Evolutionary conservation across 2,888 invertebrate genomes (phyloP), one percentile per base, ranked within the genome.

Genomic region (Campoletis raptor): DNA sequence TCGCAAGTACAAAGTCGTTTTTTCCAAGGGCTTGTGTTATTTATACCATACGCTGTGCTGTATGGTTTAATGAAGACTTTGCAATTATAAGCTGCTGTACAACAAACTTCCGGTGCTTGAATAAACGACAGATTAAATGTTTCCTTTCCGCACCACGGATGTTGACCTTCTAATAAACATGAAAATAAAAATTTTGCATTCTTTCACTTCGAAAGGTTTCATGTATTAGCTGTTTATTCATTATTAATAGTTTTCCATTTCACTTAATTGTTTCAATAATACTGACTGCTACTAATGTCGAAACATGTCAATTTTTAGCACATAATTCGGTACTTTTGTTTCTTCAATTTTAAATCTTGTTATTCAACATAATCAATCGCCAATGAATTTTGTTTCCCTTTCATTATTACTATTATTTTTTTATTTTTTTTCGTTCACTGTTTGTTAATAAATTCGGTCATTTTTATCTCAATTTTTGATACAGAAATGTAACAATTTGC

Each of bases 71-170:
- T 36, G 37, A n/a, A n/a, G 24, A 72, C 37, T 36, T 52, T n/a
- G 30, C 72, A 72, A 6, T 18, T 8, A n/a, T 72, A 52, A 48
- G n/a, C 0, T 4, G 36, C 37, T 10, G 30, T 12, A 36, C 72
- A 72, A 52, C 72, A 72, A n/a, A n/a, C 10, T 48, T n/a, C 52
- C 10, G 72, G 72, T n/a, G 72, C n/a, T n/a, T n/a, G n/a, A 9
- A 52, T 36, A n/a, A 36, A 72, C n/a, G 10, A 5, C 12, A 8
- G 3, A 10, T 52, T 36, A 5, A 10, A 4, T 18, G n/a, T 9
- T 21, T 12, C 2, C 18, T 15, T 36, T 3, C 18, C 3, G 36
- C 72, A 72, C 72, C 72, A 72, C 10, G 72, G 52, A 37, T 6
- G 52, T 9, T n/a, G 6, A 52, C 52, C 72, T 37, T 12, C 8